phyloP scores from a whole-genome alignment of 1,140 invertebrate species.

The Drosophila tani region DNA sequence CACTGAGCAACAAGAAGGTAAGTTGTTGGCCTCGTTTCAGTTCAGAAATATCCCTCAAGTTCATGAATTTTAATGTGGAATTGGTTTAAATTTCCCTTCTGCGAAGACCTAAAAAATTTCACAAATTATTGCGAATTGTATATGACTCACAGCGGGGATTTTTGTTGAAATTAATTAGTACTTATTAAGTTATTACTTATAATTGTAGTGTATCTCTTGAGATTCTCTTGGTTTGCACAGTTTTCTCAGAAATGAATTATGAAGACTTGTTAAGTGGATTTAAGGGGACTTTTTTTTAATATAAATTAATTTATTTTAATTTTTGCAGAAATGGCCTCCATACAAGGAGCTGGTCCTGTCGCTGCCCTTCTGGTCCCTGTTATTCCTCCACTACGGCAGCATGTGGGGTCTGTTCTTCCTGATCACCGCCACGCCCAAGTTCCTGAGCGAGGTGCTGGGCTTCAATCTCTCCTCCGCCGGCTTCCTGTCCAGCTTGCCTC shows the following conservation, averaged over 20 bases:
- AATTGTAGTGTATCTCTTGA: not conserved
- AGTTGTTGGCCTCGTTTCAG: constrained; percentile 2
- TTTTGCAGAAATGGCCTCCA: constrained; percentile 86
- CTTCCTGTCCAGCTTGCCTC: constrained; percentile 89
- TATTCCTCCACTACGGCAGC: constrained; percentile 90
- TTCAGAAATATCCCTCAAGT: not conserved
- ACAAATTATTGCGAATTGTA: not conserved
- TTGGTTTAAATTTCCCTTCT: not conserved
- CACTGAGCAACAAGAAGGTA: constrained; percentile 74
- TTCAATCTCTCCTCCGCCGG: constrained; percentile 92
- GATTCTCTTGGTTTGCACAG: not conserved
- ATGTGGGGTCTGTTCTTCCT: constrained; percentile 93
- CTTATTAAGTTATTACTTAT: not conserved
- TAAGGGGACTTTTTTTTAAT: not conserved
- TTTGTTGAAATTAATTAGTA: constrained; percentile 2
- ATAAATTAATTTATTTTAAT: constrained; percentile 12
- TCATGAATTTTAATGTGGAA: not conserved
- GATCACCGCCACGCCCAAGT: constrained; percentile 95
- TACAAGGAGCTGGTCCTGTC: constrained; percentile 88
- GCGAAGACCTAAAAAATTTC: not conserved
- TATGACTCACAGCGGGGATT: not conserved
- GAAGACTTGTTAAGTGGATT: not conserved
- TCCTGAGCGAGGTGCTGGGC: constrained; percentile 91
- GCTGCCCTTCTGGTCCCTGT: constrained; percentile 88
- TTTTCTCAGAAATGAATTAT: not conserved